Conservation (phyloP, 2,797 vertebrate genomes). For the Pseudocheirus occidentalis region DNA sequence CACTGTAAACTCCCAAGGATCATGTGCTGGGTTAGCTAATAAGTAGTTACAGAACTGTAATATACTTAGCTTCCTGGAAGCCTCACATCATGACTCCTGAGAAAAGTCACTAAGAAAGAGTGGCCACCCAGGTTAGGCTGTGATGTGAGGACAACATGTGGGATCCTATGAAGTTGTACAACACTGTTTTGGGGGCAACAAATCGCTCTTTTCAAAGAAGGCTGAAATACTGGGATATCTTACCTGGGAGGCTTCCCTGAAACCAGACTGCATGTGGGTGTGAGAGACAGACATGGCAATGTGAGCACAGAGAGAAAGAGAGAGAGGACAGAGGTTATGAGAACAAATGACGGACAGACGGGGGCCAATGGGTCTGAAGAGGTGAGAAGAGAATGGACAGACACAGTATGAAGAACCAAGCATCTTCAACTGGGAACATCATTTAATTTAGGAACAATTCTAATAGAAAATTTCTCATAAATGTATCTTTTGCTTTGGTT, state of each 20-base stretch:
- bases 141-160: background rate
- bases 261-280: conserved; percentile 82
- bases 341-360: conserved; percentile 29
- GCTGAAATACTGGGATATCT: conserved; percentile 57
- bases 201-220: conserved; percentile 48
- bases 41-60: background rate
- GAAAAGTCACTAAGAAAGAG: background rate
- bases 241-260: conserved; percentile 84
- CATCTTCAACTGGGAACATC: conserved; percentile 28
- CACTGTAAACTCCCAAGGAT: background rate
- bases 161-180: conserved; percentile 26
- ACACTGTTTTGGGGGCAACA: background rate
- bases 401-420: background rate
- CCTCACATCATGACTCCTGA: background rate
- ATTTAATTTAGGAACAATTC: background rate
- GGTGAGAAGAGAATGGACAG: conserved; percentile 32
- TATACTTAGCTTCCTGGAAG: background rate
- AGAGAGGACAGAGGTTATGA: conserved; percentile 58
- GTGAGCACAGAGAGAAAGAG: conserved; percentile 78
- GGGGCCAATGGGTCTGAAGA: background rate
- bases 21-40: background rate
- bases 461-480: accelerated
- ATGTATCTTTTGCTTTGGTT: background rate
- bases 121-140: background rate
- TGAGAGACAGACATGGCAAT: conserved; percentile 79